phyloP scores from a whole-genome alignment of 2,888 invertebrate genomes.

The Ophioninae sp. region DNA sequence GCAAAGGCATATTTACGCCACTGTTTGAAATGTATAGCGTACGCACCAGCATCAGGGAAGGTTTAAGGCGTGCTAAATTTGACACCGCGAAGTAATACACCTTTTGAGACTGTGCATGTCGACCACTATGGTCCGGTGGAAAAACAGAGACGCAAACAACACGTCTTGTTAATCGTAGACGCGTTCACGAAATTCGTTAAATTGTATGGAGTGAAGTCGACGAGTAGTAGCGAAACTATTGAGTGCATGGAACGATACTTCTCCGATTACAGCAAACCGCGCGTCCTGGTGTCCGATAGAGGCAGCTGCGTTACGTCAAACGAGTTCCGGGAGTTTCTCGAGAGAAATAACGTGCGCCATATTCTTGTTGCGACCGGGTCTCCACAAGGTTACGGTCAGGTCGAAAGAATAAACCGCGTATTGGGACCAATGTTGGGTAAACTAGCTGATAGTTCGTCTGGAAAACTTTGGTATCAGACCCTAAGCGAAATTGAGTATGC shows the following conservation, averaged over 20 bases:
- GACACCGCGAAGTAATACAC: conserved; percentile 58
- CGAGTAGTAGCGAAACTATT: conserved; percentile 40
- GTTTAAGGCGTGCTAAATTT: conserved; percentile 56
- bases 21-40: conserved; percentile 64
- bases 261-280: conserved; percentile 47
- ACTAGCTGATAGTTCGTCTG: conserved; percentile 42
- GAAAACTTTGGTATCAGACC: conserved; percentile 61
- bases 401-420: conserved; percentile 64
- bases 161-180: conserved; percentile 57
- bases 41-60: conserved; percentile 54
- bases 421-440: conserved; percentile 67
- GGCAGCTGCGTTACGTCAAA: conserved; percentile 52
- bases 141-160: conserved; percentile 34
- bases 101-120: conserved; percentile 60
- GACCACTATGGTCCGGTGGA: conserved; percentile 58
- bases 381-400: conserved; percentile 72
- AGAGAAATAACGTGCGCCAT: conserved; percentile 63
- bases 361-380: conserved; percentile 67
- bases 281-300: conserved; percentile 43
- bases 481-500: conserved; percentile 63
- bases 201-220: conserved; percentile 43
- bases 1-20: conserved; percentile 45
- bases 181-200: conserved; percentile 55
- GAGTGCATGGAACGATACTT: conserved; percentile 40
- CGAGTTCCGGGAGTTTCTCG: conserved; percentile 57